phyloP scores from a whole-genome alignment of 2,888 invertebrate species.

The Aspidiotus rigidus region DNA sequence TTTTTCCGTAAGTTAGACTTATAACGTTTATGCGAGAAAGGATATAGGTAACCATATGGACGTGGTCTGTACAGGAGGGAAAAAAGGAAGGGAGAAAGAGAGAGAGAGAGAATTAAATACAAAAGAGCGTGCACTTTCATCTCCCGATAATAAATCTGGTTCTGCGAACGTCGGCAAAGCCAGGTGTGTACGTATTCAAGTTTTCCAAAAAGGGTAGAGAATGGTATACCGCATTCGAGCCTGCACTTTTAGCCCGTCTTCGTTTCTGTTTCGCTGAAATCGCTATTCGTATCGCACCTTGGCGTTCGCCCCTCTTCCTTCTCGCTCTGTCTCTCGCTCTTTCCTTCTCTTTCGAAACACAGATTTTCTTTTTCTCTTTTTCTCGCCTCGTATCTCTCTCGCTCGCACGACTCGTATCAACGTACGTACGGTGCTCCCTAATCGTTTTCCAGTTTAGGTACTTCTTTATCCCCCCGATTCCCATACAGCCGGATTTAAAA shows the following conservation, averaged over 20 bases:
- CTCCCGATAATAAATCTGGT: conserved; percentile 32
- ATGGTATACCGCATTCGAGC: conserved; percentile 11
- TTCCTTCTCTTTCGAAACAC: no score
- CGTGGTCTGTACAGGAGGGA: conserved; percentile 4
- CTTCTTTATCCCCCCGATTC: conserved; percentile 16
- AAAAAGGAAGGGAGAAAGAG: conserved; percentile 14
- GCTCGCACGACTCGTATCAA: not conserved
- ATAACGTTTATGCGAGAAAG: not conserved
- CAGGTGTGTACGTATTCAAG: conserved; percentile 29
- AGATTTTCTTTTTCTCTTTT: no score
- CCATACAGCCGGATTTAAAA: conserved; percentile 18
- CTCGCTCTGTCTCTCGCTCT: no score
- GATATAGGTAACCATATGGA: conserved; percentile 23
- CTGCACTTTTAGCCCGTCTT: not conserved
- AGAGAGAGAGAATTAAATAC: conserved; percentile 28
- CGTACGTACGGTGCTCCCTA: not conserved
- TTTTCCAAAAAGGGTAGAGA: conserved; percentile 30
- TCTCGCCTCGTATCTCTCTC: not conserved
- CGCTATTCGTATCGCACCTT: not conserved
- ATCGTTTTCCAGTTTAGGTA: conserved; percentile 21
- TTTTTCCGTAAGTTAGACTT: not conserved
- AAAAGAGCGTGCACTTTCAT: conserved; percentile 32
- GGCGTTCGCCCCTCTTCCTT: no score
- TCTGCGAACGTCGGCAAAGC: conserved; percentile 26
- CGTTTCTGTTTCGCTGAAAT: not conserved